Evolutionary conservation across 2,797 vertebrate species (phyloP).

Genomic region (Rhodeus uyekii): DNA sequence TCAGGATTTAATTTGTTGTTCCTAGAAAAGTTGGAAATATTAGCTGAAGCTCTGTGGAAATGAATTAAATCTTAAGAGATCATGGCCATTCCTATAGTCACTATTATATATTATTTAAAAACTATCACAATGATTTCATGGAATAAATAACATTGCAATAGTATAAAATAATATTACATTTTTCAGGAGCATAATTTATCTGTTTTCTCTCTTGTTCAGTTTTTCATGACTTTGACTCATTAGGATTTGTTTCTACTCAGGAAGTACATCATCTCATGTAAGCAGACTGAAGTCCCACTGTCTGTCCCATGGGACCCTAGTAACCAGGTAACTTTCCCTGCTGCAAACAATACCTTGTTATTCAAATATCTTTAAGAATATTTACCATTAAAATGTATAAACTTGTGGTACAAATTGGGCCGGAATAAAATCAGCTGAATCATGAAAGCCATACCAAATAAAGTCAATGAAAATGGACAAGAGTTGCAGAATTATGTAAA

Average conservation of each 20-base stretch:
- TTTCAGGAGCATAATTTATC: background rate
- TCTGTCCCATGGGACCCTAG: conserved; percentile 92
- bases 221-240: background rate
- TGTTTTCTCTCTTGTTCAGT: background rate
- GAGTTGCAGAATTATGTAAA: background rate
- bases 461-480: background rate
- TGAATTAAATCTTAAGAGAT: too few species aligned
- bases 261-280: conserved; percentile 90
- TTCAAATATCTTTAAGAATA: background rate
- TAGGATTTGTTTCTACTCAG: conserved; percentile 67
- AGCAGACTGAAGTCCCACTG: conserved; percentile 84
- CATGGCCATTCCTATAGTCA: too few species aligned
- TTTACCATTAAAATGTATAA: background rate
- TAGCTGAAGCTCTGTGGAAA: background rate
- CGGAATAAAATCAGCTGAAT: too few species aligned
- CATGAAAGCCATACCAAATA: background rate
- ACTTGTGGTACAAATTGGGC: background rate
- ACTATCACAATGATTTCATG: background rate
- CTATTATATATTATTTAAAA: too few species aligned
- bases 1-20: background rate
- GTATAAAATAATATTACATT: background rate
- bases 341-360: background rate
- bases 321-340: conserved; percentile 84
- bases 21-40: background rate
- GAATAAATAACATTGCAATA: background rate